Evolutionary conservation across 2,888 invertebrate genomes (phyloP).

Genomic region (Netelia inedita): DNA sequence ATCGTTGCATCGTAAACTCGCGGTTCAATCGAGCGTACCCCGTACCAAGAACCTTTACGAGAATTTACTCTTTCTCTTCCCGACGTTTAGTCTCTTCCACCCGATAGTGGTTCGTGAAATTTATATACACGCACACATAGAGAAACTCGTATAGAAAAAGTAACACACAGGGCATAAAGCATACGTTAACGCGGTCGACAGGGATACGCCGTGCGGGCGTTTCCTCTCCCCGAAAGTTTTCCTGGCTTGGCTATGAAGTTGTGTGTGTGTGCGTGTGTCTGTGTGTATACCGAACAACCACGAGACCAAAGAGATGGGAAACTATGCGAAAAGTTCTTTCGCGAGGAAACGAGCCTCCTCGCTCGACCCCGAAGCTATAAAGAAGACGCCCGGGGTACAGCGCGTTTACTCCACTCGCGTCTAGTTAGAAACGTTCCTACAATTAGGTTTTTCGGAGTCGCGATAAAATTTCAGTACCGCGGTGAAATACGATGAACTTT

Average conservation of each 20-base stretch:
- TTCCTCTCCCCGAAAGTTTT: constrained; percentile 37
- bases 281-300: neutral
- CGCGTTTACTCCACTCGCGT: neutral
- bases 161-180: constrained; percentile 21
- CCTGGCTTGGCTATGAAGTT: neutral
- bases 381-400: neutral
- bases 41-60: constrained; percentile 26
- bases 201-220: neutral
- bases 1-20: constrained; percentile 35
- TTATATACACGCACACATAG: neutral
- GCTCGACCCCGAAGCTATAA: constrained; percentile 2
- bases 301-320: constrained; percentile 35
- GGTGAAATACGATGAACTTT: constrained; percentile 38
- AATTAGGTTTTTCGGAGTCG: constrained; percentile 46
- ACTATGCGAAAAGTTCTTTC: constrained; percentile 52
- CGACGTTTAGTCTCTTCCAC: constrained; percentile 29
- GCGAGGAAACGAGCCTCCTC: constrained; percentile 12
- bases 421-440: constrained; percentile 2
- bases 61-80: constrained; percentile 40
- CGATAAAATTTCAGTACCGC: constrained; percentile 46
- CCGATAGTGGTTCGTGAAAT: neutral
- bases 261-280: neutral
- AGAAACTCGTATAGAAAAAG: too few species aligned
- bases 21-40: constrained; percentile 36
- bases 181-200: constrained; percentile 27